These are phyloP conservation scores for Arctia plantaginis DNA, from an alignment of 2,888 invertebrate species.

Conservation along the genomic window DNA sequence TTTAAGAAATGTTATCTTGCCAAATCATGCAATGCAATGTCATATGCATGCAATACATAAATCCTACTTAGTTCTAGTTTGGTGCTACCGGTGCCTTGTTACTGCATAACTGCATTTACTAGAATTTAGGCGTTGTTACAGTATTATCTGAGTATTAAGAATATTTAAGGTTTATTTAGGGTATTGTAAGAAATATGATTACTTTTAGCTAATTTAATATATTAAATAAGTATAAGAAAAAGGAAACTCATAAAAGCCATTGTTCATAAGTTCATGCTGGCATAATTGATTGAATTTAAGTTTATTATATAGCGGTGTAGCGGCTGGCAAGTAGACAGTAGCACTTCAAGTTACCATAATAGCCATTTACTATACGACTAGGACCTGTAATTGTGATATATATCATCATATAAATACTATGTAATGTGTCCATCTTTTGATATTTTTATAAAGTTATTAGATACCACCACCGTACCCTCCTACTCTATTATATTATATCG, in stretches of 20 bases:
- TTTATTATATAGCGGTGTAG: not conserved
- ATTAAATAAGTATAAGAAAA: not conserved
- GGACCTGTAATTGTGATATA: not conserved
- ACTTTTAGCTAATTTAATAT: not conserved
- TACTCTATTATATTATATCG: not conserved
- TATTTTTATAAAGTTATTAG: not conserved
- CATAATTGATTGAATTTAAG: not conserved
- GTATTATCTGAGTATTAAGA: constrained; percentile 44
- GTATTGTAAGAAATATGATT: constrained; percentile 8
- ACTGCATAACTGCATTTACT: constrained; percentile 51
- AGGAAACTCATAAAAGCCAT: not conserved
- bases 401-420: not conserved
- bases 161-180: constrained; percentile 13
- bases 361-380: not conserved
- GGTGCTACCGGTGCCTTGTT: constrained; percentile 34
- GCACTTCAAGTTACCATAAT: constrained; percentile 4
- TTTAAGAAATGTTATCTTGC: constrained; percentile 46
- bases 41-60: constrained; percentile 13
- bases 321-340: not conserved
- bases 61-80: constrained; percentile 26
- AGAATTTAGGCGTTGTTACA: constrained; percentile 35
- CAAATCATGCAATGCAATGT: constrained; percentile 44
- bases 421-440: not conserved
- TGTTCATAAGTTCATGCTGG: not conserved
- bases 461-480: too few relatives aligned